Evolutionary conservation across 1,140 invertebrate species (phyloP), one percentile per base, ranked within the genome.

Genomic region (Leptestheria dahalacensis): DNA sequence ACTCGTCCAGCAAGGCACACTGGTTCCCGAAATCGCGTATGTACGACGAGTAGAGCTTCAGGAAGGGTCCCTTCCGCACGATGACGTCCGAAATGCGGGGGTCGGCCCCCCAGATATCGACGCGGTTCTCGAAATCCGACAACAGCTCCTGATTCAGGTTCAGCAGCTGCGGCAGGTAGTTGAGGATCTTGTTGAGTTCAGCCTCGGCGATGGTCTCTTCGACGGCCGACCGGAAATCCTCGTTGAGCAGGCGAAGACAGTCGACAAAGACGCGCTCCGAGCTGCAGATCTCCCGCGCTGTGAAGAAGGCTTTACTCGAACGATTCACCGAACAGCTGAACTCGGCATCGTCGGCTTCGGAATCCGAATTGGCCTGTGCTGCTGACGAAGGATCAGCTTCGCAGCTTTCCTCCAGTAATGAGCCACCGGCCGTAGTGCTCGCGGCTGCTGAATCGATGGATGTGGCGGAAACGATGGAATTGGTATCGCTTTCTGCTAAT

Each of bases 11-110:
- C 23, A 77, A 69, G 64, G 76, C 72, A 68, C 76, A 78, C 18
- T 82, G 80, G 47, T 73, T 73, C 66, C 82, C 77, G 71, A 85
- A 86, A 67, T 86, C 81, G 63, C 78, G 76, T 20, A 86, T 83
- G 66, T 85, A 87, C 23, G 78, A 74, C 0, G 83, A 80, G 62
- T 85, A 86, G 64, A 85, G 74, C 69, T 86, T 86, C 0, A 86
- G 71, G 69, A 85, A 87, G 1, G 83, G 83, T 23, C 84, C 84
- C 67, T 84, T 84, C 65, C 79, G 81, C 15, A 85, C 80, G 70
- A 86, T 82, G 15, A 86, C 78, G 70, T 86, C 84, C n/a, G 83
- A 76, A 58, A 87, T 79, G 70, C 77, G 77, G 3, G 75, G 74
- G 62, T 75, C 69, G 20, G 69, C 66, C 12, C 77, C 71, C 83